Evolutionary conservation across 2,797 vertebrate genomes (phyloP), one percentile per base, ranked within the genome.

Genomic region (Cyprinella venusta): DNA sequence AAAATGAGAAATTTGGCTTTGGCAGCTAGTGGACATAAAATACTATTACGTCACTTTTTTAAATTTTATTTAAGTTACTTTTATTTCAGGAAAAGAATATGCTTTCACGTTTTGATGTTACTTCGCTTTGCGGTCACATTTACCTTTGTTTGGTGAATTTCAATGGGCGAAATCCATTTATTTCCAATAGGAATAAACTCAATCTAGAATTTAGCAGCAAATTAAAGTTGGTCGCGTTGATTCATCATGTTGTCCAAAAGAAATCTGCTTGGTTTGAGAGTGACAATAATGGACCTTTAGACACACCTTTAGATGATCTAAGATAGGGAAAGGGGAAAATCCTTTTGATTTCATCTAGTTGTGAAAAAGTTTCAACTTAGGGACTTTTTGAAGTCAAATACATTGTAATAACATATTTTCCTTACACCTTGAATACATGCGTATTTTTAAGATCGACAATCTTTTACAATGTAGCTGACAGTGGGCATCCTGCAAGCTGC

Each of bases 401-500:
- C 10, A 61, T 13, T 56, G 54, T n/a, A n/a, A 10, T 48, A 72
- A 52, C 26, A 12, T 19, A 30, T 50, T 71, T 45, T 4, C n/a
- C 40, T 12, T 71, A 19, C 45, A 33, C 18, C 16, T 24, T 40
- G n/a, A 63, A 61, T 63, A 30, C 8, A 15, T 26, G 13, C 1
- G 2, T 12, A 52, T 65, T n/a, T 33, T 48, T n/a, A 79, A 50
- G 26, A 15, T n/a, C 45, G 7, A n/a, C 12, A n/a, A 9, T 80
- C 13, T 63, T 89, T 13, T 74, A 8, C 18, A 87, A 86, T 36
- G 38, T 91, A 99, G 98, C 93, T 99, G 61, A 95, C 97, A 0
- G 97, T 99, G 67, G 98, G 98, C 8, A 97, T 99, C 88, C 95
- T 99, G 84, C 98, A 99, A 94, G 98, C 98, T 0, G 97, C 98